Conservation (phyloP, 2,888 invertebrate species). For the Hirtodrosophila alboralis region DNA sequence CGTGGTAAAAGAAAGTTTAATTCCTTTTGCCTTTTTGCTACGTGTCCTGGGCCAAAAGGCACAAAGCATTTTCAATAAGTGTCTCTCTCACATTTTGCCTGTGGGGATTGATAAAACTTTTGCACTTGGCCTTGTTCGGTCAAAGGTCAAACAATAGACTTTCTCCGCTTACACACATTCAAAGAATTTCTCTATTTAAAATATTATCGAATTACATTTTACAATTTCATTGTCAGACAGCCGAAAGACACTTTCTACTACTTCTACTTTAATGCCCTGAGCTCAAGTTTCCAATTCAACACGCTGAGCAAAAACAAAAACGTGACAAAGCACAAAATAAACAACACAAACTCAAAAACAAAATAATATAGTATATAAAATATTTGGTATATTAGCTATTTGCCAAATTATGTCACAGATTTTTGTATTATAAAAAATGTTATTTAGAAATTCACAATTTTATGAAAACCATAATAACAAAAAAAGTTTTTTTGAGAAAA, state of each 20-base stretch:
- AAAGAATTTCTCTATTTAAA: conserved; percentile 40
- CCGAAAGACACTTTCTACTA: conserved; percentile 15
- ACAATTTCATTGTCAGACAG: conserved; percentile 23
- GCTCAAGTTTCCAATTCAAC: conserved; percentile 36
- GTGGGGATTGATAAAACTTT: conserved; percentile 74
- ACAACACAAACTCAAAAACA: no score
- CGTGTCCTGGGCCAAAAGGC: conserved; percentile 70
- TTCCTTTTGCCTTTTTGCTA: conserved; percentile 56
- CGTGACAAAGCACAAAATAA: not conserved
- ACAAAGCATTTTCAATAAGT: conserved; percentile 73
- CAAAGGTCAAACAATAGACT: conserved; percentile 44
- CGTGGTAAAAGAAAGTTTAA: conserved; percentile 56
- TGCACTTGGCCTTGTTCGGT: conserved; percentile 62
- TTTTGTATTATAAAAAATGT: no score
- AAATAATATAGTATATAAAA: no score
- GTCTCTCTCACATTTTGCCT: conserved; percentile 35
- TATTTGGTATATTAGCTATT: no score
- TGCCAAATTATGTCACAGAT: no score
- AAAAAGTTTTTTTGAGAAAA: no score
- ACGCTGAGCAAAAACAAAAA: conserved; percentile 10
- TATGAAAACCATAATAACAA: no score
- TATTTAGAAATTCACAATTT: no score
- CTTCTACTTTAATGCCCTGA: conserved; percentile 1
- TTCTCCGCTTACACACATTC: not conserved
- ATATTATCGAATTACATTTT: conserved; percentile 52